Evolutionary conservation across 2,797 vertebrate genomes (phyloP).

Genomic region (Phalloptychus januarius): DNA sequence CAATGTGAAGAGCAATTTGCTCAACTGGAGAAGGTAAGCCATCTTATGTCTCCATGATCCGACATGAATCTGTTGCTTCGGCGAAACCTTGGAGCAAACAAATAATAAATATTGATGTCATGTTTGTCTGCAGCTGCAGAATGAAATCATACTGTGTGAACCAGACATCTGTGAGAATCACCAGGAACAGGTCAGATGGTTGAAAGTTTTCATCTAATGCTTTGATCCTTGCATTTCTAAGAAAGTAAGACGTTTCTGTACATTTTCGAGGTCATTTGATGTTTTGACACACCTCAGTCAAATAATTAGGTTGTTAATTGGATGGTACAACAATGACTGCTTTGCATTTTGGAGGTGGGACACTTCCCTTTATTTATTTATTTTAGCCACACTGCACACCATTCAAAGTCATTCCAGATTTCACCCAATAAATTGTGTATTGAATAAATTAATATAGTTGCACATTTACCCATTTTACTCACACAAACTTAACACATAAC

Average conservation of each 20-base stretch:
- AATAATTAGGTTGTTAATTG: not conserved
- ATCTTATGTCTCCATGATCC: no score
- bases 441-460: not conserved
- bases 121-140: constrained; percentile 75
- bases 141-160: constrained; percentile 73
- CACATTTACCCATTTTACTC: not conserved
- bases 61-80: not conserved
- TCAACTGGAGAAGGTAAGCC: constrained; percentile 70
- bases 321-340: not conserved
- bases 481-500: not conserved
- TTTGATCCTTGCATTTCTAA: not conserved
- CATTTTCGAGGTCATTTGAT: not conserved
- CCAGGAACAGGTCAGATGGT: constrained; percentile 70
- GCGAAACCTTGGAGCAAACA: not conserved
- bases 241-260: not conserved
- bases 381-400: not conserved
- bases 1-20: constrained; percentile 78
- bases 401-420: not conserved
- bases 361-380: not conserved
- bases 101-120: not conserved
- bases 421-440: not conserved
- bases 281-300: not conserved
- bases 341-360: not conserved
- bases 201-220: not conserved
- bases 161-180: constrained; percentile 59